Conservation (phyloP, 2,888 invertebrate genomes). For the Colostygia pectinataria region DNA sequence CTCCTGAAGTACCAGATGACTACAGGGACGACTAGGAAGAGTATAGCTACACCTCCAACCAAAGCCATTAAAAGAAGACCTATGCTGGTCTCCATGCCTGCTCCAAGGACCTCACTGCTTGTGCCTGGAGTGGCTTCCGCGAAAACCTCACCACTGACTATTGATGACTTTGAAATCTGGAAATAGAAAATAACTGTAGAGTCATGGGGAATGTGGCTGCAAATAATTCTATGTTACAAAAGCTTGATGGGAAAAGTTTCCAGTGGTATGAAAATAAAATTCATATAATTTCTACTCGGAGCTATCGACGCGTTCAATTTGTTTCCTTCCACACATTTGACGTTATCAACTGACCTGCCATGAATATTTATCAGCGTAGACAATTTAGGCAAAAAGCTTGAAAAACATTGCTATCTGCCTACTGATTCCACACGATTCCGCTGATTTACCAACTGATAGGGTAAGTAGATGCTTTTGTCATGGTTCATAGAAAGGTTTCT, state of each 20-base stretch:
- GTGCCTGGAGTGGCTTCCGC: conserved; percentile 54
- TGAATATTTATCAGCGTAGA: conserved; percentile 70
- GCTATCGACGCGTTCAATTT: conserved; percentile 13
- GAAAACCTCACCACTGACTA: conserved; percentile 50
- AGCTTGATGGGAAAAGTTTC: background rate
- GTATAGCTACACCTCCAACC: conserved; percentile 56
- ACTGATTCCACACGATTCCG: background rate
- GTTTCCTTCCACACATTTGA: conserved; percentile 21
- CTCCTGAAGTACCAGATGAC: conserved; percentile 62
- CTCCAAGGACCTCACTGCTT: conserved; percentile 42
- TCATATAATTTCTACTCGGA: background rate
- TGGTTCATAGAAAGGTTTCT: too few species aligned
- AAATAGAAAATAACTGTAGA: background rate
- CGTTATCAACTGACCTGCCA: conserved; percentile 62
- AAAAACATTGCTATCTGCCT: conserved; percentile 46
- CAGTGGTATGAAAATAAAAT: background rate
- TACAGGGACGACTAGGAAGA: conserved; percentile 51
- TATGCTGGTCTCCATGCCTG: conserved; percentile 47
- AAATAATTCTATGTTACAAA: background rate
- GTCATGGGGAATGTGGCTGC: too few species aligned
- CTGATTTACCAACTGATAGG: background rate
- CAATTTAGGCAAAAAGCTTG: conserved; percentile 35
- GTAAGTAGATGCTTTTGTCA: background rate
- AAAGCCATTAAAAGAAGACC: conserved; percentile 52
- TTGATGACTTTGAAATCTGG: conserved; percentile 59